Evolutionary conservation across 1,140 invertebrate genomes (phyloP).

Genomic region (Steinernema khuongi): DNA sequence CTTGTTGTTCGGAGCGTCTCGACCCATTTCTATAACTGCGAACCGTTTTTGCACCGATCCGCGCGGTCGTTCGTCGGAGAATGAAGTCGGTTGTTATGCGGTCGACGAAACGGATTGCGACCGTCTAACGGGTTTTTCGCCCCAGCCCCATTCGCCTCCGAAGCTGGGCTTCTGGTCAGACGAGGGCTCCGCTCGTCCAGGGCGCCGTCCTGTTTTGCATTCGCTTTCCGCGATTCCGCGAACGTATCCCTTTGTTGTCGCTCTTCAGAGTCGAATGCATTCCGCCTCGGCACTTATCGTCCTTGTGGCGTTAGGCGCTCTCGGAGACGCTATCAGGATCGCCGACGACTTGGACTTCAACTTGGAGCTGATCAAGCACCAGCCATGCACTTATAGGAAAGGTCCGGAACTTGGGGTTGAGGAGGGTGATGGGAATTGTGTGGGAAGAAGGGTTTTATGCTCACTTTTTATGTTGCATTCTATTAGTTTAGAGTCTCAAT

Average conservation of each 20-base stretch:
- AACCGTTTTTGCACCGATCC: not conserved
- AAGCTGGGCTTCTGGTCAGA: not conserved
- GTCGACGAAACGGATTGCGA: not conserved
- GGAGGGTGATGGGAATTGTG: too few relatives aligned
- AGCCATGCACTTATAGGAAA: conserved; percentile 47
- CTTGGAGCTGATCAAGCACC: conserved; percentile 56
- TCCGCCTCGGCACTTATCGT: not conserved
- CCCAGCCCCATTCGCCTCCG: not conserved
- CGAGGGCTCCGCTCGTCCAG: not conserved
- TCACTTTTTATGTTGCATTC: too few relatives aligned
- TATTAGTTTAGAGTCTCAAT: too few relatives aligned
- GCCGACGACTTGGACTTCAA: conserved; percentile 52
- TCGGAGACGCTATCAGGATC: conserved; percentile 12
- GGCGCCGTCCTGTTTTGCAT: not conserved
- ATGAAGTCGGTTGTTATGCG: not conserved
- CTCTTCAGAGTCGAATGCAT: not conserved
- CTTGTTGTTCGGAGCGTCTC: too few relatives aligned
- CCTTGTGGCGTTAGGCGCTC: not conserved
- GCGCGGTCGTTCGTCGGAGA: not conserved
- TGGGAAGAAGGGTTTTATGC: too few relatives aligned
- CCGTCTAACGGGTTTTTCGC: not conserved
- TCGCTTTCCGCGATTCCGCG: conserved; percentile 2
- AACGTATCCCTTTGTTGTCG: not conserved
- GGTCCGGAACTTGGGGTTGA: conserved; percentile 21
- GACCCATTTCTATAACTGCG: not conserved